These are phyloP conservation scores for Mamestra configurata DNA, from an alignment of 1,140 invertebrate genomes.

Conservation along the genomic window DNA sequence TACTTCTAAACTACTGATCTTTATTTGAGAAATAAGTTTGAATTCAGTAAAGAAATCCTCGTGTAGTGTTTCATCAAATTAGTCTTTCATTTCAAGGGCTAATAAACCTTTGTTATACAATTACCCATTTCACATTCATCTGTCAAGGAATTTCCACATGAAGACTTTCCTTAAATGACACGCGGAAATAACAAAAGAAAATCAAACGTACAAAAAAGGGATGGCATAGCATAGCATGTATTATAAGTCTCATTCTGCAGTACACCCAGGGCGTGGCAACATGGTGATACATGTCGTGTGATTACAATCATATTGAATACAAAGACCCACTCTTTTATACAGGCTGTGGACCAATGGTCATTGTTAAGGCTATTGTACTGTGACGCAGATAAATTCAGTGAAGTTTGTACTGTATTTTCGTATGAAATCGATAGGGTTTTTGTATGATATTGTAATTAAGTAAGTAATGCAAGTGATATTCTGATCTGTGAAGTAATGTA, in stretches of 20 bases:
- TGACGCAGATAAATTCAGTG: constrained; percentile 8
- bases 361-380: constrained; percentile 1
- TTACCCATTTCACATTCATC: background rate
- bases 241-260: background rate
- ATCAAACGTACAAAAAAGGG: background rate
- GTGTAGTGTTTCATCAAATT: background rate
- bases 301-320: constrained; percentile 77
- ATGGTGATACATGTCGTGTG: constrained; percentile 45
- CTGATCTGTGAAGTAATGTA: too few species aligned
- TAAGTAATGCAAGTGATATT: background rate
- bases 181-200: background rate
- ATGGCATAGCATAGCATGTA: background rate
- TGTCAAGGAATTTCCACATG: background rate
- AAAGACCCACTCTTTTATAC: constrained; percentile 55
- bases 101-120: background rate
- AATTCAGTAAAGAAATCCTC: too few species aligned
- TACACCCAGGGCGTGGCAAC: constrained; percentile 16
- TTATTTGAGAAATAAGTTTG: too few species aligned
- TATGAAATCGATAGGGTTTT: constrained; percentile 18
- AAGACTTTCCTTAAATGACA: background rate
- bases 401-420: background rate
- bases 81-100: background rate
- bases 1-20: too few species aligned
- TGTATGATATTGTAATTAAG: background rate
- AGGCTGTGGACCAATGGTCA: constrained; percentile 5